phyloP scores from a whole-genome alignment of 2,888 invertebrate genomes.

The Sympetrum striolatum region DNA sequence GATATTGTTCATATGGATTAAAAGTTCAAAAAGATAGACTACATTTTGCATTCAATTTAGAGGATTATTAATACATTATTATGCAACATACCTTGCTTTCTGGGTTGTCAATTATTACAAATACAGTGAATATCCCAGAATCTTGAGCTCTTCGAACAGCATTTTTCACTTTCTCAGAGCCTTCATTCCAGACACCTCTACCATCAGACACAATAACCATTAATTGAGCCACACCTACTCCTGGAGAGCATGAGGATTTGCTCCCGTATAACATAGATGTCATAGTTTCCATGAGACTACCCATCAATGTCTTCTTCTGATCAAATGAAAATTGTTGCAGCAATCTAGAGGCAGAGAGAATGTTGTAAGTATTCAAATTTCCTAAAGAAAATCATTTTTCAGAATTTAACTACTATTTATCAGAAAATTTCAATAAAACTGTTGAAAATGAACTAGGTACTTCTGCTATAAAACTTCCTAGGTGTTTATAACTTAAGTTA shows the following conservation, averaged over 20 bases:
- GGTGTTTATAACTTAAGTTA: neutral
- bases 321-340: slow-evolving; percentile 84
- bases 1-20: too few species aligned
- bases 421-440: neutral
- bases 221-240: slow-evolving; percentile 77
- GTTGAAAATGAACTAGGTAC: neutral
- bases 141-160: slow-evolving; percentile 83
- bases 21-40: too few species aligned
- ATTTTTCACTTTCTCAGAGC: slow-evolving; percentile 75
- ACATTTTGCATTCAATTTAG: too few species aligned
- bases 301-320: slow-evolving; percentile 88
- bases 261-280: slow-evolving; percentile 68
- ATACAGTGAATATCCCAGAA: slow-evolving; percentile 89
- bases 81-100: slow-evolving; percentile 74
- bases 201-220: slow-evolving; percentile 95
- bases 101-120: slow-evolving; percentile 94
- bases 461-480: neutral
- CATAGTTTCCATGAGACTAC: slow-evolving; percentile 80
- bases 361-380: neutral
- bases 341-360: slow-evolving; percentile 60
- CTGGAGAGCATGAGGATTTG: slow-evolving; percentile 59
- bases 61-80: too few species aligned
- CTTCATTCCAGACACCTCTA: slow-evolving; percentile 83
- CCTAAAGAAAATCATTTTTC: too few species aligned
- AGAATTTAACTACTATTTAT: neutral